phyloP scores from a whole-genome alignment of 2,888 invertebrate genomes.

The Stenoptilia bipunctidactyla region DNA sequence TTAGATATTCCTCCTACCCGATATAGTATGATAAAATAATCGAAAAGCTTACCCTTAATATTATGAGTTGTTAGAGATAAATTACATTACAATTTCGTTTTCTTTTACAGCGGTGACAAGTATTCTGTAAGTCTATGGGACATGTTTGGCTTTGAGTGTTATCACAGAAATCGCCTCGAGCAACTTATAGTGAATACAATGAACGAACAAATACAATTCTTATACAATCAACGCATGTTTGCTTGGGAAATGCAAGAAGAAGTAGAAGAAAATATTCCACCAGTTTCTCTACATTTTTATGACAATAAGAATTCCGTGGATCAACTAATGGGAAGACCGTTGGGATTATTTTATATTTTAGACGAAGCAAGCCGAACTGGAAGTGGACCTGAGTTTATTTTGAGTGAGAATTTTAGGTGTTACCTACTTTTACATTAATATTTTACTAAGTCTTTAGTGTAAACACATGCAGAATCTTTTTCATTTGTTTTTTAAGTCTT shows the following conservation, averaged over 20 bases:
- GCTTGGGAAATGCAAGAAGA: conserved; percentile 89
- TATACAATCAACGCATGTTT: conserved; percentile 92
- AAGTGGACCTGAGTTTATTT: conserved; percentile 78
- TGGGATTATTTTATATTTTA: conserved; percentile 86
- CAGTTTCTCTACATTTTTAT: conserved; percentile 81
- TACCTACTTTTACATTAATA: too few species aligned
- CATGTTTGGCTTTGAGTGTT: conserved; percentile 94
- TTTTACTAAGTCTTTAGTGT: too few species aligned
- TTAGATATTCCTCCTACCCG: too few species aligned
- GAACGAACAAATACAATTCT: conserved; percentile 94
- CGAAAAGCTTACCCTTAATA: too few species aligned
- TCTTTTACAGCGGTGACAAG: conserved; percentile 81
- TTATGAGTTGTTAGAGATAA: too few species aligned
- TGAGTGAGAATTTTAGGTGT: conserved; percentile 70
- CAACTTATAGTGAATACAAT: conserved; percentile 90
- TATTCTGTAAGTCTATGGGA: conserved; percentile 87
- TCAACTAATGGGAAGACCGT: conserved; percentile 85
- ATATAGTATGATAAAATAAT: too few species aligned
- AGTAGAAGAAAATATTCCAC: conserved; percentile 84
- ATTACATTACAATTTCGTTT: too few species aligned
- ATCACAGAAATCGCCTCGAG: conserved; percentile 85
- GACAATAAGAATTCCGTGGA: conserved; percentile 92
- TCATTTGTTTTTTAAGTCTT: too few species aligned
- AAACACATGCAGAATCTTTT: too few species aligned
- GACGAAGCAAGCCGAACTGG: conserved; percentile 88